These are phyloP conservation scores for Neodiprion lecontei DNA, from an alignment of 1,140 invertebrate genomes.

Conservation along the genomic window DNA sequence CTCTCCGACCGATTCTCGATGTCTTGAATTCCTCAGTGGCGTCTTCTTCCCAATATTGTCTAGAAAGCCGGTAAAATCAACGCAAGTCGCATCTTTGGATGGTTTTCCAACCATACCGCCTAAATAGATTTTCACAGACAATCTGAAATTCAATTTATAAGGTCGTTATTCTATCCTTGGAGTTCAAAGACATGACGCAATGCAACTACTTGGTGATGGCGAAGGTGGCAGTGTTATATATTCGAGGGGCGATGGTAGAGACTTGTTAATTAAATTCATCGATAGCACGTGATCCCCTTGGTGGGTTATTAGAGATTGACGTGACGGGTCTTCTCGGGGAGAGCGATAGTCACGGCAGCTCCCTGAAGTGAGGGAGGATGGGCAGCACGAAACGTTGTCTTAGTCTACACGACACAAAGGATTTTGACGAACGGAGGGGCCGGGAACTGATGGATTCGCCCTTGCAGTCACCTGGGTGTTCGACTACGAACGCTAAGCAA, in stretches of 20 bases:
- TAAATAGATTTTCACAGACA: no score
- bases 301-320: constrained; percentile 14
- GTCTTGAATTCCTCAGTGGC: no score
- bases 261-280: constrained; percentile 16
- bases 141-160: background rate
- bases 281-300: constrained; percentile 15
- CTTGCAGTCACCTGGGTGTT: background rate
- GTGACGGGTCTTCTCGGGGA: background rate
- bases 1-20: no score
- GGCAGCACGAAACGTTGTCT: constrained; percentile 1
- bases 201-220: background rate
- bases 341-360: background rate
- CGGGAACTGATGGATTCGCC: constrained; percentile 8
- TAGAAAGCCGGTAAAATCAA: no score
- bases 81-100: no score
- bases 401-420: constrained; percentile 9
- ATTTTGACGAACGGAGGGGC: background rate
- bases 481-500: background rate
- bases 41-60: no score
- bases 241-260: constrained; percentile 7
- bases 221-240: background rate
- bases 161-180: background rate
- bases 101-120: no score
- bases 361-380: constrained; percentile 1
- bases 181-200: background rate